Conservation (phyloP, 2,113 vertebrate species). For the Proteles cristata region DNA sequence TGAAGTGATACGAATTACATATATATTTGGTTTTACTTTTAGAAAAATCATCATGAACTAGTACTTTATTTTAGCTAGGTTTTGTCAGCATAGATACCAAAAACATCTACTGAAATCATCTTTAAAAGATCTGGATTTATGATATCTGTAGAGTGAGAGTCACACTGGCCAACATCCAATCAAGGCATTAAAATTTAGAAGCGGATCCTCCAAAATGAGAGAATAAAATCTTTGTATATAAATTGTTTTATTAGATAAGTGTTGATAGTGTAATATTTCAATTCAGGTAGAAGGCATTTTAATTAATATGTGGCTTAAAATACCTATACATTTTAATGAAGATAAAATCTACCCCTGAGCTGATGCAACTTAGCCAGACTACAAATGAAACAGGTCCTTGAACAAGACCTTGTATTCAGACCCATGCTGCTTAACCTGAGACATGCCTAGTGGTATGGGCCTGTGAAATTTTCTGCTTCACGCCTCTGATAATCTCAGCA, state of each 20-base stretch:
- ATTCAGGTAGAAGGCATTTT: conserved; percentile 68
- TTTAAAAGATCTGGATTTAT: conserved; percentile 64
- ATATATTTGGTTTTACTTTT: conserved; percentile 34
- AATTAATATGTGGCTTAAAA: conserved; percentile 72
- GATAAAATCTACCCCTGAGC: background rate
- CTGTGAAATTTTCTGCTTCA: background rate
- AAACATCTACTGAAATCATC: conserved; percentile 9
- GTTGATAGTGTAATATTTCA: conserved; percentile 71
- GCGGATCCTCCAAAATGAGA: conserved; percentile 66
- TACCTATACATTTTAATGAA: conserved; percentile 59
- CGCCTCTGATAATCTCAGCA: background rate
- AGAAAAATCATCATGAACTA: conserved; percentile 1
- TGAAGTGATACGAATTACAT: conserved; percentile 29
- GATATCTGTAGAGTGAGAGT: background rate
- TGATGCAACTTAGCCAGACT: conserved; percentile 7
- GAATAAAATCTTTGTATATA: conserved; percentile 74
- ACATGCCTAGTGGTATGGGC: background rate
- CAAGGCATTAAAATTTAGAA: conserved; percentile 72
- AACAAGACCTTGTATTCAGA: background rate
- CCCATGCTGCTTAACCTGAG: background rate
- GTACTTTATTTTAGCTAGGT: background rate
- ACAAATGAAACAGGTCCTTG: conserved; percentile 42
- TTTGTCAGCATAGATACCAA: background rate
- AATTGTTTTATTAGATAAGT: conserved; percentile 69
- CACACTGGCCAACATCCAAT: conserved; percentile 66